Conservation (phyloP, 2,113 vertebrate species). For the Murina feae region DNA sequence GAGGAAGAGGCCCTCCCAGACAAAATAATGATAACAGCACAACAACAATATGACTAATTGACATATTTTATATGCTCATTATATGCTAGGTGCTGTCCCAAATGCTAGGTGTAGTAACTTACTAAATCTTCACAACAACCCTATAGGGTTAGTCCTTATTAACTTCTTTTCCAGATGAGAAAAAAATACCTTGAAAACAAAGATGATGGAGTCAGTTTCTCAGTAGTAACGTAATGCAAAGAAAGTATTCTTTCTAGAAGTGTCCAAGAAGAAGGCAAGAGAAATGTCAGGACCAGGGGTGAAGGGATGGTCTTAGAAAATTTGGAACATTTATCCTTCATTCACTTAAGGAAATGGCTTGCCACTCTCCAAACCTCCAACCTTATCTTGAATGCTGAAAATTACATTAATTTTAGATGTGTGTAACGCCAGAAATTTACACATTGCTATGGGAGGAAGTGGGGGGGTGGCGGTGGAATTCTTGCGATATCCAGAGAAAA, state of each 20-base stretch:
- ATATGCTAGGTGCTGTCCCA: background rate
- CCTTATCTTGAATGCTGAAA: background rate
- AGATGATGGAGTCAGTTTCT: background rate
- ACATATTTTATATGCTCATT: background rate
- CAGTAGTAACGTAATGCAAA: background rate
- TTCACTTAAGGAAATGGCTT: background rate
- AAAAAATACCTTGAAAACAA: background rate
- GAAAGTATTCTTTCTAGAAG: background rate
- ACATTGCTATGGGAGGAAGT: too few relatives aligned
- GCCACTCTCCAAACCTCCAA: background rate
- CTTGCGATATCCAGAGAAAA: too few relatives aligned
- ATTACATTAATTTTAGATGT: background rate
- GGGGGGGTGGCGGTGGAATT: too few relatives aligned
- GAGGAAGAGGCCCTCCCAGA: background rate
- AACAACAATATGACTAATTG: background rate
- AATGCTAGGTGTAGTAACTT: background rate
- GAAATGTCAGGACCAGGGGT: background rate
- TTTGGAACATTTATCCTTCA: background rate
- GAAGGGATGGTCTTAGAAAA: background rate
- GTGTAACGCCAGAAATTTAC: background rate
- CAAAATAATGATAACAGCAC: background rate
- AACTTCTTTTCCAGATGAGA: background rate
- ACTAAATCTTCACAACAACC: background rate
- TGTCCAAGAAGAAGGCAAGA: background rate
- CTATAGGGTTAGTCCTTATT: background rate